Evolutionary conservation across 2,113 vertebrate genomes (phyloP).

Genomic region (Sminthopsis crassicaudata): DNA sequence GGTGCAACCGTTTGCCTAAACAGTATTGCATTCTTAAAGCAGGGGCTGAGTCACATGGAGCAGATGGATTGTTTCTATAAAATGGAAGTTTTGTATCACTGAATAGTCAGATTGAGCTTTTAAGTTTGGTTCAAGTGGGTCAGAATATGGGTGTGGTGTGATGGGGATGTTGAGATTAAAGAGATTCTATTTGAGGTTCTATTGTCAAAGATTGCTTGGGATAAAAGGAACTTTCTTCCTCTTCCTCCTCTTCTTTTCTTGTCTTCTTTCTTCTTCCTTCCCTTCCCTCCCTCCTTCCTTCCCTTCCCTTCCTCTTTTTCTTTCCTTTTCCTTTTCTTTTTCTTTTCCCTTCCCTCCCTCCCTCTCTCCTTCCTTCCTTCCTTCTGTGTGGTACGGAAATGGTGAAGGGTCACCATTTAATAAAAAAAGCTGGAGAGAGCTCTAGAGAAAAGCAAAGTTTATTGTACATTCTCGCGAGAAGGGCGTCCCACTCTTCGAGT

Average conservation of each 20-base stretch:
- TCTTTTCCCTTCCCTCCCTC: not conserved
- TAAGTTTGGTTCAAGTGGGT: conserved; percentile 58
- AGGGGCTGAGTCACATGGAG: conserved; percentile 83
- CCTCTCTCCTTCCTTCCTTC: not conserved
- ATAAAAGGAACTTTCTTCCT: conserved; percentile 8
- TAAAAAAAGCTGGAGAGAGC: too few species aligned
- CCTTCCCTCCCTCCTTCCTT: too few species aligned
- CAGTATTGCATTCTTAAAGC: conserved; percentile 83
- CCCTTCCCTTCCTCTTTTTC: not conserved
- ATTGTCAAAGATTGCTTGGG: not conserved
- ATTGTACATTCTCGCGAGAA: too few species aligned
- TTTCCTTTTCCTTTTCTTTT: not conserved
- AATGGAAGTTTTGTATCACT: conserved; percentile 82
- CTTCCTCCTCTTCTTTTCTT: not conserved
- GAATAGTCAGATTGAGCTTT: conserved; percentile 19
- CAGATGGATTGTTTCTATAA: conserved; percentile 84
- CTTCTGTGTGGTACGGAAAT: too few species aligned
- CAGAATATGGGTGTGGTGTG: not conserved
- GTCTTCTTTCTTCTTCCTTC: not conserved
- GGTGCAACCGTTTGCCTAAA: conserved; percentile 83
- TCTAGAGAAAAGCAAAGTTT: too few species aligned
- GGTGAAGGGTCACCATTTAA: too few species aligned
- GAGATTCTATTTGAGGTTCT: conserved; percentile 34
- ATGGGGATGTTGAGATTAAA: conserved; percentile 29
- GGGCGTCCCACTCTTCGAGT: too few species aligned